Base-by-base conservation (phyloP, 2,888 invertebrate genomes). In the Dicyrtoma fusca region DNA sequence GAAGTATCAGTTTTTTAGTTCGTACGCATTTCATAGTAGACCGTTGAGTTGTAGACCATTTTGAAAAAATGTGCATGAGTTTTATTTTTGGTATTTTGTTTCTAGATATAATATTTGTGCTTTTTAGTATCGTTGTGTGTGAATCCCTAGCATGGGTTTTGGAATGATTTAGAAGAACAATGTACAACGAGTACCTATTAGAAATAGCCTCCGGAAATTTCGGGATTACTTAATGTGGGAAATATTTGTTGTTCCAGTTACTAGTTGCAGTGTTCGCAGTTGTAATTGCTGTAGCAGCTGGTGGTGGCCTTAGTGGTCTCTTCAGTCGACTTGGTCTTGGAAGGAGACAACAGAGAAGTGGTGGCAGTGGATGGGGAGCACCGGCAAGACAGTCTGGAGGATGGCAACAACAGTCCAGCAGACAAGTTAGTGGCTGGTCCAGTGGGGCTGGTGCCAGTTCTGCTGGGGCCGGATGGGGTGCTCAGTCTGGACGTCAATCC, bases 401-500 rank as follows among this genome's bases (percentile, higher is more conserved):
- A 51, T 51, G 51, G 51, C 51, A 51, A 51, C 25, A 59, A 59
- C 21, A 25, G n/a, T n/a, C 25, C 13, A 14, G 25, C 14, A n/a
- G 65, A 25, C 65, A 65, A 49, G 65, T 47, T 11, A 21, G 42
- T 19, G 65, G 51, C 4, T 51, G 51, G 47, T 23, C 45, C 26
- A 14, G 42, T 23, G 65, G 65, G 11, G 49, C 19, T 49, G 65
- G 65, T 25, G 14, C 47, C 1, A 17, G 26, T 17, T 14, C 23
- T 63, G 49, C 47, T 65, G 23, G 65, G 14, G 74, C 71, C 72
- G 72, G 49, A 61, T 34, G 68, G 45, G 74, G 64, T 25, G 71
- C 74, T 72, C n/a, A n/a, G n/a, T n/a, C n/a, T n/a, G n/a, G 51
- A 63, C 64, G 72, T 69, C 69, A 68, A 70, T 71, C 73, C 17